These are phyloP conservation scores for Riparia riparia DNA, from an alignment of 2,113 vertebrate genomes.

Conservation along the genomic window DNA sequence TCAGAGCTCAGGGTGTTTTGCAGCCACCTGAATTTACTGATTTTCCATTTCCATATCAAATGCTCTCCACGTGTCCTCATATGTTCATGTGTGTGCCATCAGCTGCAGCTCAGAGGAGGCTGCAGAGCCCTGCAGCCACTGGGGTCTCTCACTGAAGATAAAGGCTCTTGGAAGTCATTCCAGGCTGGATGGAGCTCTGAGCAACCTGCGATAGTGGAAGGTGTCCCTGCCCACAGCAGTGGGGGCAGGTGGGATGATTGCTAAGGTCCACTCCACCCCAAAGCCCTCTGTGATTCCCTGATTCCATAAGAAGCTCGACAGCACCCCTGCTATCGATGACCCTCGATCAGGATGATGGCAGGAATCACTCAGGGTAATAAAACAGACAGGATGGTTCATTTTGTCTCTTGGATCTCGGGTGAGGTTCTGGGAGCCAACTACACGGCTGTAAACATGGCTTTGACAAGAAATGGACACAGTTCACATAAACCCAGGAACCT, in stretches of 20 bases:
- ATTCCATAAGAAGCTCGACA: neutral
- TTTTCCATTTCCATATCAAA: slow-evolving; percentile 2
- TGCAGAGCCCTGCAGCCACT: fast-evolving
- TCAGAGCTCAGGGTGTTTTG: neutral
- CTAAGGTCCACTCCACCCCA: neutral
- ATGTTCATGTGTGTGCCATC: neutral
- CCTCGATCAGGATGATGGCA: neutral
- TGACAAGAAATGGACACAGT: neutral
- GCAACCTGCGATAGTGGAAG: neutral
- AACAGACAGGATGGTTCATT: neutral
- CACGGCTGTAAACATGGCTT: neutral
- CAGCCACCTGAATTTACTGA: neutral
- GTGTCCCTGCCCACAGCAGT: neutral
- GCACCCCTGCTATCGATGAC: neutral
- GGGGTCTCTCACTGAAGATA: neutral
- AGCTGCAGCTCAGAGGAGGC: neutral
- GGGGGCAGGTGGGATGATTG: neutral
- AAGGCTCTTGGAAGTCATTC: neutral
- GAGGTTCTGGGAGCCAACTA: neutral
- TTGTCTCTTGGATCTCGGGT: neutral
- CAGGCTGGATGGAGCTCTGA: neutral
- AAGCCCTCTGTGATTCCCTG: neutral
- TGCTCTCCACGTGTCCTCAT: neutral
- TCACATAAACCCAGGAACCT: neutral
- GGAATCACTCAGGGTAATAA: neutral